Conservation (phyloP, 2,113 vertebrate genomes). For the Tachycineta bicolor region DNA sequence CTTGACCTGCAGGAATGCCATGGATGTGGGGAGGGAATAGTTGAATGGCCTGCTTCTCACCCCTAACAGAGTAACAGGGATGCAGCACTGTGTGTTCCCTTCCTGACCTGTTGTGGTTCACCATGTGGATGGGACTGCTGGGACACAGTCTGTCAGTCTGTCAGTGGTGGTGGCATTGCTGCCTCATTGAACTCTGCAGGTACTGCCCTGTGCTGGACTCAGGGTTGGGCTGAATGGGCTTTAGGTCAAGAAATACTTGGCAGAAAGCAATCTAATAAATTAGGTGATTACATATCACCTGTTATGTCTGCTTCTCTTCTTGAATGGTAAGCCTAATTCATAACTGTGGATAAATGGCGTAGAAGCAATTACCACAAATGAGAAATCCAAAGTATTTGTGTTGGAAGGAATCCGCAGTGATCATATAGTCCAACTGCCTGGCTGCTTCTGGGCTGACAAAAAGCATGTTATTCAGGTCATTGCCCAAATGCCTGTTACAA, state of each 20-base stretch:
- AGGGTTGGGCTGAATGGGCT: rapidly evolving
- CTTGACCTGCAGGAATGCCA: background rate
- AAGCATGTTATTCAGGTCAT: background rate
- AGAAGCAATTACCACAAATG: background rate
- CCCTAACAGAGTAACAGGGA: background rate
- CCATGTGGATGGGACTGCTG: rapidly evolving
- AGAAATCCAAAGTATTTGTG: background rate
- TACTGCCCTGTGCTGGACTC: background rate
- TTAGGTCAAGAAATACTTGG: background rate
- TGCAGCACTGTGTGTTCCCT: background rate
- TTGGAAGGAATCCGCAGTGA: background rate
- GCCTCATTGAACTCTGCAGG: background rate
- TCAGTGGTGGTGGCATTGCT: background rate
- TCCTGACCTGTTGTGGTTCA: background rate
- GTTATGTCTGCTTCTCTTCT: background rate
- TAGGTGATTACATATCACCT: background rate
- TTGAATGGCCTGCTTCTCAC: background rate
- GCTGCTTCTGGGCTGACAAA: background rate
- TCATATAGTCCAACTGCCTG: background rate
- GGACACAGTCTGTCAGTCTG: background rate
- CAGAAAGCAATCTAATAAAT: background rate
- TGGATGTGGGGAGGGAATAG: background rate
- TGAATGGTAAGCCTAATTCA: background rate
- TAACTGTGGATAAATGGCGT: background rate
- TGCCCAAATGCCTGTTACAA: background rate